Base-by-base conservation (phyloP, 2,888 invertebrate genomes). In the Pemphredon lugubris region DNA sequence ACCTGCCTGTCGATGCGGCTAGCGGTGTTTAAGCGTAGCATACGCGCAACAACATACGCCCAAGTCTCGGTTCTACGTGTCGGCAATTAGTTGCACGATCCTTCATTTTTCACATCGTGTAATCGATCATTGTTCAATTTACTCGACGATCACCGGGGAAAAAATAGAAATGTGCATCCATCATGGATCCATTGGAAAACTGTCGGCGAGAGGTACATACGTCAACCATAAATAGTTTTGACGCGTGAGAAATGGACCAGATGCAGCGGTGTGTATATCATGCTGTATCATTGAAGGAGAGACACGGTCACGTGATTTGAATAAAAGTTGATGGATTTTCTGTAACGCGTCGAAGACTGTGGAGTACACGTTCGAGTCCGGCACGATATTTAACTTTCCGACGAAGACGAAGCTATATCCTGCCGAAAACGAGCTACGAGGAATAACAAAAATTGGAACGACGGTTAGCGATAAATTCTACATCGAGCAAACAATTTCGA, bases 81-180 rank as follows among this genome's bases (percentile, higher is more conserved):
- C 45, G 63, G 58, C 74, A 77, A 77, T 77, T 77, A 77, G 77
- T 67, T 75, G 53, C 26, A 32, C 67, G 67, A 59, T 54, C 74
- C 67, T 78, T 78, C 78, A 78, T 77, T 78, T 77, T 71, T 77
- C 77, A 74, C 58, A 64, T 67, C 67, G 67, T 61, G 71, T 73
- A 75, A 81, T 81, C 82, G 81, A 79, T 81, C 81, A 81, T 81
- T 74, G 79, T 77, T 81, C 81, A 79, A 79, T 81, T 81, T 79
- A 79, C 64, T 68, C 75, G 59, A 64, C 55, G 67, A 59, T 66
- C 60, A 61, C 61, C 50, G 59, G 58, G 68, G 48, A 60, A 47
- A 21, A 18, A 37, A 55, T 69, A 60, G 80, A 69, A 68, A 73
- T 59, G 63, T 74, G 75, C 78, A 75, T 81, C 75, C 75, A 80